phyloP scores from a whole-genome alignment of 2,888 invertebrate genomes.

The Malthinus flaveolus region DNA sequence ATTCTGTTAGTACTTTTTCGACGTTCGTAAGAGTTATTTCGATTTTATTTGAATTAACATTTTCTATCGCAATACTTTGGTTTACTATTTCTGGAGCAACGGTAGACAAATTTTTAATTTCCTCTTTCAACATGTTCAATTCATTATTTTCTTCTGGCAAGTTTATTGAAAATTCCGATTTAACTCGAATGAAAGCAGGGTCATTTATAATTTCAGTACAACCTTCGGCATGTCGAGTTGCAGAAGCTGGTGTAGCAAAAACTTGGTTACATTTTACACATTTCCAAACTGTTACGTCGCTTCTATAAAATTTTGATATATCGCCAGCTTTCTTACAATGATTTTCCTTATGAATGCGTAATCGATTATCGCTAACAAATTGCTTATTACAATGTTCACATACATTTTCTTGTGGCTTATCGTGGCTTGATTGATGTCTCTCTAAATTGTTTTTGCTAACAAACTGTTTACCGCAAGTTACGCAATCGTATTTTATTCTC shows the following conservation, averaged over 20 bases:
- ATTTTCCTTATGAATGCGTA: conserved; percentile 54
- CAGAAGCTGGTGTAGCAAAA: conserved; percentile 48
- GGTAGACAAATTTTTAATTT: conserved; percentile 25
- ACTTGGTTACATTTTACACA: conserved; percentile 53
- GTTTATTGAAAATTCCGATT: conserved; percentile 7
- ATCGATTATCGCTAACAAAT: conserved; percentile 53
- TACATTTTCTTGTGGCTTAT: conserved; percentile 48
- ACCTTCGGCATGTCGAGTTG: conserved; percentile 43
- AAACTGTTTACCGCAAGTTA: conserved; percentile 52
- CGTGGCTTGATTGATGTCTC: conserved; percentile 50
- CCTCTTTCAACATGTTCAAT: conserved; percentile 22
- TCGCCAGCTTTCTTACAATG: conserved; percentile 54
- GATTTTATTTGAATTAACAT: conserved; percentile 5
- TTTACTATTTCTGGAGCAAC: conserved; percentile 24
- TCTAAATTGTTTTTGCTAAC: conserved; percentile 52
- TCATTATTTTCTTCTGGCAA: conserved; percentile 1
- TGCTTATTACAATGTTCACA: conserved; percentile 54
- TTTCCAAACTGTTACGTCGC: conserved; percentile 54
- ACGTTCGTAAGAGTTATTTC: conserved; percentile 32
- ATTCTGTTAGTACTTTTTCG: conserved; percentile 51
- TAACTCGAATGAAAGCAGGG: conserved; percentile 1
- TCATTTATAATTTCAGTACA: conserved; percentile 32
- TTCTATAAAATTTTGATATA: conserved; percentile 53
- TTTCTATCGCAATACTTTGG: conserved; percentile 2
- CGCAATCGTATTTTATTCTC: conserved; percentile 49